phyloP scores from a whole-genome alignment of 2,113 vertebrate genomes.

The Silurus glanis region DNA sequence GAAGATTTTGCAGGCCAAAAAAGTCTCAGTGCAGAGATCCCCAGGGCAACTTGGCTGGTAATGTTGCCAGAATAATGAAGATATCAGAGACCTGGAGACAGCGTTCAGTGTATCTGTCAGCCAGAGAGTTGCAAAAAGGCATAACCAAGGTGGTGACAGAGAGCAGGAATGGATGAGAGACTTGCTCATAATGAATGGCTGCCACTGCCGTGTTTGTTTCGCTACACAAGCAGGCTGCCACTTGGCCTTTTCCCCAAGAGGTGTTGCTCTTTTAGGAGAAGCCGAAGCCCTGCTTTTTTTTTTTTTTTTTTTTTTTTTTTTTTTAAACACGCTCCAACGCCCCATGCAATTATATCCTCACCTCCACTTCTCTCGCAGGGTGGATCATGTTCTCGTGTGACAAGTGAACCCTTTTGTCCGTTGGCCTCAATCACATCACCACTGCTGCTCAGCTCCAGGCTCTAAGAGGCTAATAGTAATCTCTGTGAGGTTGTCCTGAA shows the following conservation, averaged over 20 bases:
- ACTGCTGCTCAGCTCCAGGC: background rate
- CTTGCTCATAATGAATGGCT: conserved; percentile 36
- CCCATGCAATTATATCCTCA: conserved; percentile 37
- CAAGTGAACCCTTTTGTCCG: conserved; percentile 17
- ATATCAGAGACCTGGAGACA: conserved; percentile 36
- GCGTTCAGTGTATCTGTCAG: conserved; percentile 14
- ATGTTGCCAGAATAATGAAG: conserved; percentile 48
- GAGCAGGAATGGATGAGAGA: conserved; percentile 29
- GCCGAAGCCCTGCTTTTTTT: conserved; percentile 45
- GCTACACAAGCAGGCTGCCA: conserved; percentile 37
- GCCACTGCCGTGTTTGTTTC: conserved; percentile 24
- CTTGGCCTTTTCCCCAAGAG: background rate
- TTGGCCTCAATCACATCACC: background rate
- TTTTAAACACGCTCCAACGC: conserved; percentile 20
- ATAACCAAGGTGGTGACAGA: conserved; percentile 24
- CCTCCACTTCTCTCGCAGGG: conserved; percentile 26
- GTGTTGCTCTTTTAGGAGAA: conserved; percentile 39
- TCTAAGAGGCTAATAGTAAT: background rate
- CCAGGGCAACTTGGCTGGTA: conserved; percentile 27
- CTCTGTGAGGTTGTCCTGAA: background rate
- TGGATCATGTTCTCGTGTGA: conserved; percentile 27
- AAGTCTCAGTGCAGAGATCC: conserved; percentile 10
- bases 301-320: too few relatives aligned
- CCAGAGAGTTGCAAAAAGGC: conserved; percentile 34
- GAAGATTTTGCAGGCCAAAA: background rate